phyloP scores from a whole-genome alignment of 2,113 vertebrate genomes.

The Paratilapia polleni region DNA sequence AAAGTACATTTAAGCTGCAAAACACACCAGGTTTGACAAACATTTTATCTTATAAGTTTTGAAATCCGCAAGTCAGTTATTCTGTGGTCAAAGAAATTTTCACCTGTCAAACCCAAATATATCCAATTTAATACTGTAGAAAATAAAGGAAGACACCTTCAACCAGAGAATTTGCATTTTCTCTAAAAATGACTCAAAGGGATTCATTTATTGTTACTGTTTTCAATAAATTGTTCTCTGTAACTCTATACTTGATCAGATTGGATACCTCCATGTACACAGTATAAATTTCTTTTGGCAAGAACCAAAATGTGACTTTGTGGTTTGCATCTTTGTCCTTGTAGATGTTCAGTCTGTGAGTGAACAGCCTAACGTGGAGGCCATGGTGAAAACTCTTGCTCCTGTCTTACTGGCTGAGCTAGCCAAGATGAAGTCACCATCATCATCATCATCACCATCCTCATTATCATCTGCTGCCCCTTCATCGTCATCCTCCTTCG shows the following conservation, averaged over 20 bases:
- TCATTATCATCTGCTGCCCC: neutral
- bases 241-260: neutral
- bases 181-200: neutral
- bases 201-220: neutral
- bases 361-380: constrained; percentile 38
- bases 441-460: neutral
- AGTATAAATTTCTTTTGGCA: neutral
- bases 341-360: constrained; percentile 58
- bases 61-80: neutral
- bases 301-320: neutral
- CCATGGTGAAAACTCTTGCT: constrained; percentile 66
- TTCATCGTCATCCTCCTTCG: neutral
- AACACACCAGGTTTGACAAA: constrained; percentile 56
- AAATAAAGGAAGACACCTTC: neutral
- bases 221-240: neutral
- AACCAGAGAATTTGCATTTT: neutral
- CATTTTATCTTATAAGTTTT: neutral
- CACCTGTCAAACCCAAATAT: neutral
- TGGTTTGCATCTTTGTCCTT: neutral
- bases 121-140: neutral
- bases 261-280: neutral
- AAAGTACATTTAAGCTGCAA: constrained; percentile 29
- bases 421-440: constrained; percentile 55
- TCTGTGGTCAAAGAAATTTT: neutral
- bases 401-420: constrained; percentile 68